A percentile compares a stretch with the other conserved stretches of the same genome.
These are phyloP conservation scores for Mechanitis mazaeus DNA, from an alignment of 2,888 invertebrate species.

Conservation along the genomic window DNA sequence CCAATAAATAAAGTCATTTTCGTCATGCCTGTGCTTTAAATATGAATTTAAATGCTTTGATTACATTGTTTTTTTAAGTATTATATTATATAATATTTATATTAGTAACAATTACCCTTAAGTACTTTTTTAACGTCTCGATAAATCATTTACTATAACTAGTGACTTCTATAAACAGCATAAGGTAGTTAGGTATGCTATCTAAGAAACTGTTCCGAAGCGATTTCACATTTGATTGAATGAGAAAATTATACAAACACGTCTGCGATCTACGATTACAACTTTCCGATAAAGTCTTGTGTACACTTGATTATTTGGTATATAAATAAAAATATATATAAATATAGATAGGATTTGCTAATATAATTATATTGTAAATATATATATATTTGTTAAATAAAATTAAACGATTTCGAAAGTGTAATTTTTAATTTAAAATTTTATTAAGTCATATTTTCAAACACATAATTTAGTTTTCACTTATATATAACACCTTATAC, in stretches of 20 bases:
- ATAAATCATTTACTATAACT: neutral
- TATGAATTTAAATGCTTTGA: neutral
- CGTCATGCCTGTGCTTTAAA: slow-evolving; percentile 2
- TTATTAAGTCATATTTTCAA: no score
- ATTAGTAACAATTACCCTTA: no score
- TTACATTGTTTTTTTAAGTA: slow-evolving; percentile 15
- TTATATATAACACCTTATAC: neutral
- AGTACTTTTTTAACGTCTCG: no score
- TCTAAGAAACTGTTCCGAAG: slow-evolving; percentile 42
- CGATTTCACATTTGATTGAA: slow-evolving; percentile 55
- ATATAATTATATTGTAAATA: no score
- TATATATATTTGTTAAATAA: no score
- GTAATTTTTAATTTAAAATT: no score
- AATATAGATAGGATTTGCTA: no score
- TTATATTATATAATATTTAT: no score
- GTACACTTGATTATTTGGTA: slow-evolving; percentile 1
- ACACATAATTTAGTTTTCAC: no score
- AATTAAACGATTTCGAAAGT: no score
- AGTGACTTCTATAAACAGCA: neutral
- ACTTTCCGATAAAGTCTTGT: slow-evolving; percentile 11
- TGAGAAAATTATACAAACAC: slow-evolving; percentile 57
- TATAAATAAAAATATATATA: neutral
- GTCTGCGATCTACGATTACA: slow-evolving; percentile 7
- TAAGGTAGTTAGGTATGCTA: slow-evolving; percentile 35
- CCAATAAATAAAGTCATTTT: slow-evolving; percentile 4